Percentiles rank a stretch among this genome's conserved stretches.
phyloP scores from a whole-genome alignment of 2,888 invertebrate genomes.

The Cosmopolites sordidus region DNA sequence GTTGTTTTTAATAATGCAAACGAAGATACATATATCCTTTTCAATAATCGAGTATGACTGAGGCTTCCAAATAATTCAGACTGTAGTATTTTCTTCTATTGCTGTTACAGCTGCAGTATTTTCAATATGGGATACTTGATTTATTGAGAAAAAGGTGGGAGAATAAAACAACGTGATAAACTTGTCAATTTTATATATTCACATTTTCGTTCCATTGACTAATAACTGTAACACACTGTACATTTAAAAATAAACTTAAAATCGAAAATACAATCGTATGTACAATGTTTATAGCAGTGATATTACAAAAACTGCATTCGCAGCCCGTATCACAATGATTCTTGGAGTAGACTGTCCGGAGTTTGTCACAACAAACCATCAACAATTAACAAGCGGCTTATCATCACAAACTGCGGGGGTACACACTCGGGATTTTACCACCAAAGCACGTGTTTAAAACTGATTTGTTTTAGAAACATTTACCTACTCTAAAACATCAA shows the following conservation, averaged over 20 bases:
- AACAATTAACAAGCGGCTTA: constrained; percentile 28
- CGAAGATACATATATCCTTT: too few species aligned
- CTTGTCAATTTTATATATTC: constrained; percentile 50
- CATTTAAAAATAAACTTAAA: constrained; percentile 48
- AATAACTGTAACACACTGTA: constrained; percentile 49
- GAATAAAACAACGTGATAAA: constrained; percentile 36
- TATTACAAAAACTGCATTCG: constrained; percentile 33
- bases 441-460: constrained; percentile 12
- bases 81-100: too few species aligned
- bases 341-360: constrained; percentile 35
- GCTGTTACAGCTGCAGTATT: too few species aligned
- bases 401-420: constrained; percentile 7
- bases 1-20: too few species aligned
- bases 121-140: too few species aligned
- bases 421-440: background rate
- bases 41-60: too few species aligned
- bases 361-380: constrained; percentile 33
- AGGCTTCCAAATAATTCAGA: too few species aligned
- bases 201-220: constrained; percentile 50
- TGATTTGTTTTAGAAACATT: background rate
- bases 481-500: background rate
- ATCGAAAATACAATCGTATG: constrained; percentile 43
- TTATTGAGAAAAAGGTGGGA: constrained; percentile 2
- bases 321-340: constrained; percentile 37
- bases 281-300: constrained; percentile 33